Conservation (phyloP, 2,888 invertebrate species). For the Epinotia demarniana region DNA sequence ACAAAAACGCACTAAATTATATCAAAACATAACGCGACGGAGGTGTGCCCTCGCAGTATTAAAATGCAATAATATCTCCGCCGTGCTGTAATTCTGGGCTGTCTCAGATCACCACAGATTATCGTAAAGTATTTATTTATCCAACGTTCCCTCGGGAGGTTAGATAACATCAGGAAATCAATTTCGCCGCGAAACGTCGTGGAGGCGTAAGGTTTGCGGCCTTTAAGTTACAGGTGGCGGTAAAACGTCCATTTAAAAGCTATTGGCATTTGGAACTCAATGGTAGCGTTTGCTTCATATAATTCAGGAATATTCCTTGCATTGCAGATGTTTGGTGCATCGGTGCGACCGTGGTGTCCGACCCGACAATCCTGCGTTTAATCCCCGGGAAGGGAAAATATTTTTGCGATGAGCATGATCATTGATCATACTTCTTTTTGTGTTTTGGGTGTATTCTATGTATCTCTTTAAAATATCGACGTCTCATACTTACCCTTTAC, state of each 20-base stretch:
- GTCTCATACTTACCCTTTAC: too few relatives aligned
- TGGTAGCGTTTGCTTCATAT: slow-evolving; percentile 23
- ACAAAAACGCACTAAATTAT: slow-evolving; percentile 81
- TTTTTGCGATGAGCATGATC: too few relatives aligned
- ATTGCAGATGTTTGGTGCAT: neutral
- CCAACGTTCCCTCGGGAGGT: slow-evolving; percentile 78
- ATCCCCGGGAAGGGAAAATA: too few relatives aligned
- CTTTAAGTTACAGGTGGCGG: slow-evolving; percentile 72
- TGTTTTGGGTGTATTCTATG: too few relatives aligned
- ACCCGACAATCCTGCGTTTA: too few relatives aligned
- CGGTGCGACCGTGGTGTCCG: neutral
- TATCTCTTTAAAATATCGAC: too few relatives aligned
- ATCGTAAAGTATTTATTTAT: slow-evolving; percentile 83
- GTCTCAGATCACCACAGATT: slow-evolving; percentile 79
- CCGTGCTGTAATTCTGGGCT: slow-evolving; percentile 77
- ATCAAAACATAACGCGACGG: slow-evolving; percentile 74
- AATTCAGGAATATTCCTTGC: slow-evolving; percentile 17
- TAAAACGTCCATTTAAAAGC: slow-evolving; percentile 63
- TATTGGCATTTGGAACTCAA: slow-evolving; percentile 55
- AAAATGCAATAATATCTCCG: slow-evolving; percentile 82
- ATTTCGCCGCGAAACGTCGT: slow-evolving; percentile 79
- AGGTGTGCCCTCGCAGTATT: slow-evolving; percentile 78
- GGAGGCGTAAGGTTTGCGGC: slow-evolving; percentile 76
- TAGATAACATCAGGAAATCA: slow-evolving; percentile 83
- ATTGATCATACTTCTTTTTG: too few relatives aligned